Base-by-base conservation (phyloP, 2,888 invertebrate species). In the Hydroisotoma schaefferi region DNA sequence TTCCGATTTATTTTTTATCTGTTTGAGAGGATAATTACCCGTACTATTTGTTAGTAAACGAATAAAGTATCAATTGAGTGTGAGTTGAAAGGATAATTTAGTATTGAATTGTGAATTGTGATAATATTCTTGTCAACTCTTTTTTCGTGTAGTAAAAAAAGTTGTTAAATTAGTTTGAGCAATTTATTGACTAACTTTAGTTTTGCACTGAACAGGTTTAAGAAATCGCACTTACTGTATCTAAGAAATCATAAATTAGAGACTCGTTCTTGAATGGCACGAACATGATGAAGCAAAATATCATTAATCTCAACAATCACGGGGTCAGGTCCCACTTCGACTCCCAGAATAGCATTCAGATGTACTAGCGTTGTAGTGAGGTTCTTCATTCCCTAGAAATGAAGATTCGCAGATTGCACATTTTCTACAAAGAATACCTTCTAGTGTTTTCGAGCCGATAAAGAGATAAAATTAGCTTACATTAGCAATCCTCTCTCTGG, bases 271-370 rank as follows among this genome's bases (percentile, higher is more conserved):
- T 57, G 54, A 2, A 62, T 22, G 4, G 51, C 60, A 29, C 47
- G 29, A 1, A 55, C 40, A 23, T 66, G 60, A 5, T 61, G 43
- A 20, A 53, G 22, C 23, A 49, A 48, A 10, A 66, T 12, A 26
- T 63, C 61, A 43, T 25, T 57, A 27, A 63, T 52, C 6, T 49
- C 43, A 4, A 58, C 37, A 8, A 67, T 54, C 20, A 55, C 28
- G 3, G 63, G 63, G 15, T 59, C 47, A 3, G 37, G 25, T 2
- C 57, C 49, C 18, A 59, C 15, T 57, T 61, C 55, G 5, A 67
- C 53, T 20, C 52, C 51, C 33, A 71, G 60, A 26, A 71, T 63
- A 28, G 65, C 68, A 57, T 67, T 71, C 47, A 66, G 54, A 29
- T 68, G 68, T 15, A 69, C 57, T 26, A 71, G 46, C 1, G 47